These are phyloP conservation scores for Leptopilina boulardi DNA, from an alignment of 1,140 invertebrate species.

Conservation along the genomic window DNA sequence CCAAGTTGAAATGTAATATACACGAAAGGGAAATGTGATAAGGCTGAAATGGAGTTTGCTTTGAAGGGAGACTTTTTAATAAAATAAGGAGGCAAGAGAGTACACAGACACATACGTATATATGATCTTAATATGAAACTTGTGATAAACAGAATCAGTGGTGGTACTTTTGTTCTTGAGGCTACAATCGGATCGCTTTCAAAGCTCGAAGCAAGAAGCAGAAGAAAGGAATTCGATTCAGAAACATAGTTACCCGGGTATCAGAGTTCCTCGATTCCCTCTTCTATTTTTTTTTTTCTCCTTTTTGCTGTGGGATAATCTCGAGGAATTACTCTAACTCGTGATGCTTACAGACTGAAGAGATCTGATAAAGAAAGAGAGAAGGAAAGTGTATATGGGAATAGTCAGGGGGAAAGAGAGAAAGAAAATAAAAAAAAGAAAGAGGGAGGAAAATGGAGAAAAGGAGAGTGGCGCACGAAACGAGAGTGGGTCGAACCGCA, in stretches of 20 bases:
- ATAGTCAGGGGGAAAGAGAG: conserved; percentile 1
- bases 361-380: conserved; percentile 38
- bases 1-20: not conserved
- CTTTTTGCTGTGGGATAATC: conserved; percentile 31
- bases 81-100: not conserved
- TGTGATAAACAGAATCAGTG: not conserved
- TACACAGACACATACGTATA: not conserved
- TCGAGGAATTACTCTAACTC: conserved; percentile 42
- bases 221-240: conserved; percentile 32
- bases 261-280: conserved; percentile 40
- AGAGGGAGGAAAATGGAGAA: conserved; percentile 40
- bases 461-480: conserved; percentile 36
- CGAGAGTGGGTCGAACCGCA: conserved; percentile 43
- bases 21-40: not conserved
- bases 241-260: conserved; percentile 30
- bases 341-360: conserved; percentile 37
- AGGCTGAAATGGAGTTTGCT: not conserved
- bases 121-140: conserved; percentile 20
- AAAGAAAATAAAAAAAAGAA: too few species aligned
- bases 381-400: conserved; percentile 35
- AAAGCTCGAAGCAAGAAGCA: conserved; percentile 20
- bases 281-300: conserved; percentile 12
- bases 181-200: conserved; percentile 28
- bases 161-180: conserved; percentile 18
- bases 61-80: not conserved